A percentile compares a stretch with the other conserved stretches of the same genome.
These are phyloP conservation scores for Micrasema longulum DNA, from an alignment of 1,140 invertebrate genomes.

Conservation along the genomic window DNA sequence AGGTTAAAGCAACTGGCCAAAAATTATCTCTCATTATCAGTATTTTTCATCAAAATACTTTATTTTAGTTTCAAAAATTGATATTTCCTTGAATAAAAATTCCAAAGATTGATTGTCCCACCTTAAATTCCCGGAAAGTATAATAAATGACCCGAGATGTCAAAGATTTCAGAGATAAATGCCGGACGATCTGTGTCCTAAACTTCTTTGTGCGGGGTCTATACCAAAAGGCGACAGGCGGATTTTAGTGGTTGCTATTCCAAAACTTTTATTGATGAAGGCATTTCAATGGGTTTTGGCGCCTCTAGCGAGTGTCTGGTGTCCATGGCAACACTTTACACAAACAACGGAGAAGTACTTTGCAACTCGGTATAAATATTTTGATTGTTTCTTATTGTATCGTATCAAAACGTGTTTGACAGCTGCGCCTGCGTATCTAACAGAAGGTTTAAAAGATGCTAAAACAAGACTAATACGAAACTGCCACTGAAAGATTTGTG, in stretches of 20 bases:
- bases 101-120: too few relatives aligned
- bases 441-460: too few relatives aligned
- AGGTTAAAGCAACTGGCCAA: too few relatives aligned
- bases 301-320: background rate
- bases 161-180: conserved; percentile 54
- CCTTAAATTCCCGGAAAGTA: conserved; percentile 40
- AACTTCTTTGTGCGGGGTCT: conserved; percentile 13
- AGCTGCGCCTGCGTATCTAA: too few relatives aligned
- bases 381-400: background rate
- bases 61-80: too few relatives aligned
- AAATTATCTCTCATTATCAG: too few relatives aligned
- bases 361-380: too few relatives aligned
- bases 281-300: conserved; percentile 9
- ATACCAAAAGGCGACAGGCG: background rate
- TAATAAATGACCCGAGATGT: conserved; percentile 53
- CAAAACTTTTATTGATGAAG: conserved; percentile 28
- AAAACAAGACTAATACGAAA: too few relatives aligned
- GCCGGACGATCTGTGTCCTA: conserved; percentile 22
- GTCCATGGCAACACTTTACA: conserved; percentile 1
- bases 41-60: too few relatives aligned
- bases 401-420: too few relatives aligned
- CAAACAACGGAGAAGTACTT: background rate
- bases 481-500: too few relatives aligned
- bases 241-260: conserved; percentile 13
- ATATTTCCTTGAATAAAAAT: too few relatives aligned